Evolutionary conservation across 2,797 vertebrate genomes (phyloP).

Genomic region (Mergus octosetaceus): DNA sequence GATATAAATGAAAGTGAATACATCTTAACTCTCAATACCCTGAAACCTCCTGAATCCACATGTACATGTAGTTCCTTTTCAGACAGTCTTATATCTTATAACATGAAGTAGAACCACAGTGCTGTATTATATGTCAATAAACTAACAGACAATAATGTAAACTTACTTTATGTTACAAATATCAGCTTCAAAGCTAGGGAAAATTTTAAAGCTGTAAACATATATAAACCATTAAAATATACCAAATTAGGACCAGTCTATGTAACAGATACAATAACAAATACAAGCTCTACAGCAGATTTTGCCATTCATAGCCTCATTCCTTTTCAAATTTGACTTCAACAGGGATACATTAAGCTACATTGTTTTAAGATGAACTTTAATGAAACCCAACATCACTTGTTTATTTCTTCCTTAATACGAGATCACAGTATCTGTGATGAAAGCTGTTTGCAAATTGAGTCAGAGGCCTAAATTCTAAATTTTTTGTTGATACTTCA

Average conservation of each 20-base stretch:
- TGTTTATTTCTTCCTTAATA: not conserved
- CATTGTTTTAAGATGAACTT: not conserved
- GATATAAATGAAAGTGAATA: not conserved
- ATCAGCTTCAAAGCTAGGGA: not conserved
- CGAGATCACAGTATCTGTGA: not conserved
- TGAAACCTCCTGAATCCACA: not conserved
- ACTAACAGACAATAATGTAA: rapidly evolving
- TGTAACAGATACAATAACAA: not conserved
- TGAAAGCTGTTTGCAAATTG: not conserved
- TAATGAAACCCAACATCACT: not conserved
- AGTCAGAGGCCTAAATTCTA: not conserved
- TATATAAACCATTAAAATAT: not conserved
- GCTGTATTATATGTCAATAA: not conserved
- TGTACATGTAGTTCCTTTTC: not conserved
- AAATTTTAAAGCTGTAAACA: not conserved
- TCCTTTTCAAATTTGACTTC: not conserved
- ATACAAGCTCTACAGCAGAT: not conserved
- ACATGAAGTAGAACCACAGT: not conserved
- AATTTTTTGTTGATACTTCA: not conserved
- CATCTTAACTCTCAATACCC: not conserved
- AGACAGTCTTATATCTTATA: not conserved
- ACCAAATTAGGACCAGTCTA: not conserved
- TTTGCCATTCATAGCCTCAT: not conserved
- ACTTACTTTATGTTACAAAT: not conserved
- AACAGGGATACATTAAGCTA: not conserved